Evolutionary conservation across 2,797 vertebrate species (phyloP), one percentile per base, ranked within the genome.

Genomic region (Cyprinodon diabolis): DNA sequence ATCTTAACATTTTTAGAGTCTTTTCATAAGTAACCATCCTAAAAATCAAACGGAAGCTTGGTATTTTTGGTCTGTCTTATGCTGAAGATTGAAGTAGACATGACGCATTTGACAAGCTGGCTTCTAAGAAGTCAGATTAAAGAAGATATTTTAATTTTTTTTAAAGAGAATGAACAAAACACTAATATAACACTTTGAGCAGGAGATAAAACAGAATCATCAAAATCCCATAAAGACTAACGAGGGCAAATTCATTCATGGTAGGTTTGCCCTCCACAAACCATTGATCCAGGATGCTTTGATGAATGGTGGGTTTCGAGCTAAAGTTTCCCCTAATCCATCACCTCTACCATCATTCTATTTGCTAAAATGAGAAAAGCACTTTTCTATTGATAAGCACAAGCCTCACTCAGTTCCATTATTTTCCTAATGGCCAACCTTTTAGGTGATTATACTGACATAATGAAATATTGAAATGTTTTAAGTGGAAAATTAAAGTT

Each of bases 341-440:
- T 47, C 48, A 35, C 37, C 37, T 63, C 60, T 6, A 48, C 25
- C 66, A 19, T 25, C 66, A 52, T 51, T 21, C 23, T 37, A 35
- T 68, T 25, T 68, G 25, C 25, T 68, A 25, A 68, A 37, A 49
- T 35, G 25, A 12, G 48, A 37, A 35, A 51, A 21, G 25, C 17
- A 52, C 66, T 68, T 68, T 52, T 30, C 17, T 30, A 21, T 8
- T 35, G 58, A 4, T 17, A 30, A 60, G 58, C 58, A 17, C 30
- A 60, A 10, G 17, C 49, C 3, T 51, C 49, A 51, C 3, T 51
- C 49, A 51, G 1, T 15, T 5, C 43, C 10, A 63, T 63, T 63
- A 63, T 63, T 63, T 63, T 63, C 43, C 17, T 63, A 63, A 63
- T 63, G 60, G 60, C 19, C 37, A n/a, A 63, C 37, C 60, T 43